Evolutionary conservation across 2,113 vertebrate genomes (phyloP), one percentile per base, ranked within the genome.

Genomic region (Nothocercus nigrocapillus): DNA sequence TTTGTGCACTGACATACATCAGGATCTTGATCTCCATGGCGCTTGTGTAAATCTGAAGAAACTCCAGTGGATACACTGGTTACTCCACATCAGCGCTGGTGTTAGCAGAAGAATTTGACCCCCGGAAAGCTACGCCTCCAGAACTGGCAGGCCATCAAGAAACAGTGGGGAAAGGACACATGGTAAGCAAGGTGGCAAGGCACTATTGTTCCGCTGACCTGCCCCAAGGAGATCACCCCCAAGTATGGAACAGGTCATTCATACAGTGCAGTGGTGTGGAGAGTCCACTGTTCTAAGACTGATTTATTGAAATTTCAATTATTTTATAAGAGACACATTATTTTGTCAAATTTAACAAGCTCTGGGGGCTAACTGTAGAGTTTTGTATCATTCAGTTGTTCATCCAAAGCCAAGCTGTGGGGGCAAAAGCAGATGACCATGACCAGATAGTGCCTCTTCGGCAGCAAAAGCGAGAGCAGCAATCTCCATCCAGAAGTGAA

Each of bases 131-230:
- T 68, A 17, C 3, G 6, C 56, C 68, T 45, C 38, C 58, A 64
- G 83, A 81, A 30, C 92, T 96, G 95, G 95, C 95, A 94, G 81
- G 18, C 90, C 88, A 59, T 54, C 92, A 94, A 91, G 92, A 67
- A 94, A 68, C 73, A 64, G 76, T 0, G 0, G 61, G 56, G 51
- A 94, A 90, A 93, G 83, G 76, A 77, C 81, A 91, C 63, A 21
- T 7, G 73, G 36, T 51, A n/a, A 66, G 77, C 62, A 22, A 70
- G 82, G 67, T 59, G 88, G 56, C 34, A 30, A 34, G 13, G 34
- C 53, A 6, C 92, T 78, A 97, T 97, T 97, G 96, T 97, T 97
- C 14, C 0, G 0, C 58, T 96, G 96, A 96, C 96, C 96, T 86
- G 88, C 77, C 78, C 3, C 16, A 13, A 40, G 32, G 45, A 95